A percentile compares a stretch with the other conserved stretches of the same genome.
These are phyloP conservation scores for Premnoplex brunnescens DNA, from an alignment of 2,797 vertebrate genomes.

Conservation along the genomic window DNA sequence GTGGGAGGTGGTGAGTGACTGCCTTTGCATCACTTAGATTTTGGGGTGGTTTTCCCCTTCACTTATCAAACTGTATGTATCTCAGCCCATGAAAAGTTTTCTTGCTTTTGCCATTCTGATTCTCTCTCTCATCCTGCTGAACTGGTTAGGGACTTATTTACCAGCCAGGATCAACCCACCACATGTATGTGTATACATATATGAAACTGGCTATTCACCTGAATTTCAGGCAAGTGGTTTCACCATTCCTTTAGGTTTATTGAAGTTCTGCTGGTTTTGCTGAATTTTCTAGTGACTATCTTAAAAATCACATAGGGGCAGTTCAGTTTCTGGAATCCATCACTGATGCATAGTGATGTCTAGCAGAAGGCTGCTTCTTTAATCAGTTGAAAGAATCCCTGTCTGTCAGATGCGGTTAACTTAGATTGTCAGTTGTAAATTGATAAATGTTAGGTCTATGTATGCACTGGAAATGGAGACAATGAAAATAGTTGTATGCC, in stretches of 20 bases:
- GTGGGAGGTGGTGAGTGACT: background rate
- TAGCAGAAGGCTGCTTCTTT: background rate
- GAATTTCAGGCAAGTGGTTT: background rate
- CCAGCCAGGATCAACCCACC: background rate
- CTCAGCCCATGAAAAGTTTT: background rate
- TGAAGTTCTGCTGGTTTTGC: background rate
- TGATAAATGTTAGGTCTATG: background rate
- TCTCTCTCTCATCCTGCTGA: background rate
- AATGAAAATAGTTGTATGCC: background rate
- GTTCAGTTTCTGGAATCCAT: conserved; percentile 1
- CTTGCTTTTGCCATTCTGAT: background rate
- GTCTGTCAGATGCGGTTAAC: background rate
- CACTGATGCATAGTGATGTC: background rate
- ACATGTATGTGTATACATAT: background rate
- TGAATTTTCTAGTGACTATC: background rate
- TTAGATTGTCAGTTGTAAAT: background rate
- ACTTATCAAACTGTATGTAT: background rate
- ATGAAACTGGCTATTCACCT: background rate
- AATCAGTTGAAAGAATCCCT: background rate
- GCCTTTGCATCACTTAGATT: background rate
- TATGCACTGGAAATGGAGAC: background rate
- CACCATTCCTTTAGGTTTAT: background rate
- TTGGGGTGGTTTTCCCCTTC: accelerated
- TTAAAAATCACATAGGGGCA: background rate
- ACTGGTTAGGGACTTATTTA: background rate